Base-by-base conservation (phyloP, 2,113 vertebrate species). In the Seriola dumerili region DNA sequence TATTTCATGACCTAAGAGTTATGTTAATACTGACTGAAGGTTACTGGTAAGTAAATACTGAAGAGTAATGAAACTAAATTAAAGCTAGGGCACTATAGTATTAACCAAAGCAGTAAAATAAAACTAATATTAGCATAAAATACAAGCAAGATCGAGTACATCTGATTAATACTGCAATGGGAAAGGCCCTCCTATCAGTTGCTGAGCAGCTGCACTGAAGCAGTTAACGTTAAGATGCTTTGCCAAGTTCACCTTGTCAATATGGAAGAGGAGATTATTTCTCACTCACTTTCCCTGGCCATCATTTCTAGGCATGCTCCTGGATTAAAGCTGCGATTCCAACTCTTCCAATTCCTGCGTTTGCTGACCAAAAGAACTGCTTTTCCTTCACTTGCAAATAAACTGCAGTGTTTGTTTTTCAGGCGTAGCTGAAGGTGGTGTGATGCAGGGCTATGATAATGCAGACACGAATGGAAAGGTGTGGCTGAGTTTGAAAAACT, bases 341-440 rank as follows among this genome's bases (percentile, higher is more conserved):
- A 73, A 72, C 62, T 72, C 62, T 72, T 29, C 55, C 0, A 5
- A 16, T 34, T 63, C 32, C 12, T 0, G 2, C 68, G 64, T 83
- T 61, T 61, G n/a, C 61, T n/a, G 32, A 66, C 25, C 25, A 76
- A 40, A 58, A 70, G 63, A 70, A 69, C 38, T 12, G 59, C 59
- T 34, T 52, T 55, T 17, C 36, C 32, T 34, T 46, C 54, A 7
- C 23, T 1, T 7, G 66, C 40, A 67, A 77, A 76, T 61, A 58
- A 76, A 72, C 34, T 1, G 48, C 1, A 36, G 52, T 61, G 52
- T 77, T 84, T 78, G 63, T 38, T 52, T 76, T 64, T 74, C 23
- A 32, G 58, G 59, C 42, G 25, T 58, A 21, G 50, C 48, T 3
- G 16, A 62, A 59, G 40, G 23, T 1, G 23, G 48, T 34, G 8